A percentile compares a stretch with the other conserved stretches of the same genome.
These are phyloP conservation scores for Diarsia brunnea DNA, from an alignment of 2,888 invertebrate species.

Conservation along the genomic window DNA sequence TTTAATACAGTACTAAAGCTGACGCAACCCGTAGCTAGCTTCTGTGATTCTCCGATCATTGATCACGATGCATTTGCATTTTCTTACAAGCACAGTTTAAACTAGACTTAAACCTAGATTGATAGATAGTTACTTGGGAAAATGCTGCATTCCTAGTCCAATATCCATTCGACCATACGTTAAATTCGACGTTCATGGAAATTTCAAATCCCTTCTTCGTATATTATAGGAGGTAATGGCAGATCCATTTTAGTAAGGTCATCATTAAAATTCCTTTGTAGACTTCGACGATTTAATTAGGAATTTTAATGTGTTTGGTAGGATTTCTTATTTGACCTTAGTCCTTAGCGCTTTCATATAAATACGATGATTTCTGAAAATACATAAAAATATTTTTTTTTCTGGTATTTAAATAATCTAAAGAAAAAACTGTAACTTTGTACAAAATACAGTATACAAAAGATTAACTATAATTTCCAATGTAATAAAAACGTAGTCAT, in stretches of 20 bases:
- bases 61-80: conserved; percentile 61
- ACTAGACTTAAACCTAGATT: conserved; percentile 46
- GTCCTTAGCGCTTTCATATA: neutral
- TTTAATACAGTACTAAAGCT: conserved; percentile 9
- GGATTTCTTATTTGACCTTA: neutral
- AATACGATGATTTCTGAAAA: neutral
- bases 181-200: conserved; percentile 6
- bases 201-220: conserved; percentile 12
- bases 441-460: neutral
- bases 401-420: neutral
- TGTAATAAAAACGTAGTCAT: too few relatives aligned
- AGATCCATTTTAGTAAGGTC: neutral
- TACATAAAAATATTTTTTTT: neutral
- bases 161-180: conserved; percentile 32
- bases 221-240: neutral
- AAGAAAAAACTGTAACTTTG: neutral
- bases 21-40: conserved; percentile 16
- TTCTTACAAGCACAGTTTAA: conserved; percentile 51
- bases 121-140: conserved; percentile 46
- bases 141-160: conserved; percentile 34
- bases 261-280: conserved; percentile 8
- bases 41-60: conserved; percentile 37
- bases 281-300: neutral
- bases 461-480: neutral
- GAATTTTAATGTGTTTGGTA: neutral